Conservation (phyloP, 2,797 vertebrate species). For the Helarctos malayanus region DNA sequence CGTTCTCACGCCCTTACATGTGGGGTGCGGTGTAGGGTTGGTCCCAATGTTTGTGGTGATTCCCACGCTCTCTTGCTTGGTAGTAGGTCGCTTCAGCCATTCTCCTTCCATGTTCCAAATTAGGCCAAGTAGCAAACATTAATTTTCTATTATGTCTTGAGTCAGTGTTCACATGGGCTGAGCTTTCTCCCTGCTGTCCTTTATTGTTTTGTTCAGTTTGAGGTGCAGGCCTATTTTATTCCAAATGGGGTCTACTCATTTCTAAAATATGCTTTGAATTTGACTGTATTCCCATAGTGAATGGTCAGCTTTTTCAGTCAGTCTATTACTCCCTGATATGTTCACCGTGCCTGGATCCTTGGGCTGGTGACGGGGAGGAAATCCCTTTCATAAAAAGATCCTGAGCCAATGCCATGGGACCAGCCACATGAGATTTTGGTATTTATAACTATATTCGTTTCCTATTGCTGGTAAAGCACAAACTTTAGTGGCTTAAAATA, state of each 20-base stretch:
- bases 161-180: neutral
- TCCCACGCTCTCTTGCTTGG: neutral
- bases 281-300: neutral
- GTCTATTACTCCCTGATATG: neutral
- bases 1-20: neutral
- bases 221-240: neutral
- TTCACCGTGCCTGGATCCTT: neutral
- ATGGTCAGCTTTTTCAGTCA: neutral
- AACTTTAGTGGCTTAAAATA: neutral
- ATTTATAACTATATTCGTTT: neutral
- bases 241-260: neutral
- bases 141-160: neutral
- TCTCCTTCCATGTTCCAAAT: neutral
- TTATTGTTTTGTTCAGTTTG: neutral
- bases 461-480: neutral
- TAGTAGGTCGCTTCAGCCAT: neutral
- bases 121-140: neutral
- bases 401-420: no score
- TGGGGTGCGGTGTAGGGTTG: accelerated
- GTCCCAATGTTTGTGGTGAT: neutral
- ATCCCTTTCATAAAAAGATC: neutral
- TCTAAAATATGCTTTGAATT: neutral
- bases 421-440: neutral
- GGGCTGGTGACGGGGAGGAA: neutral
- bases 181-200: neutral